phyloP scores from a whole-genome alignment of 1,140 invertebrate genomes.

The Heliconius congener region DNA sequence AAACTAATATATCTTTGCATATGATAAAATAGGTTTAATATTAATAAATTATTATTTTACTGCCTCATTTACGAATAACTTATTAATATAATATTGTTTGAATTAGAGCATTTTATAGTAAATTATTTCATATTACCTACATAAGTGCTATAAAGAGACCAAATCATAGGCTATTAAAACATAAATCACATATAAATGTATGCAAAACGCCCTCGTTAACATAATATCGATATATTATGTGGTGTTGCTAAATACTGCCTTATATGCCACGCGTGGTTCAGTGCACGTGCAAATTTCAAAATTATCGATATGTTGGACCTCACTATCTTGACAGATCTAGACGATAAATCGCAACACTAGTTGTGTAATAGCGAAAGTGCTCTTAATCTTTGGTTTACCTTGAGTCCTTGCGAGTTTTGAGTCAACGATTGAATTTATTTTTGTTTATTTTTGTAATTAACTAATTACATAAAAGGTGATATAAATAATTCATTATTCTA shows the following conservation, averaged over 20 bases:
- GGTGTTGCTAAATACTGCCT: constrained; percentile 9
- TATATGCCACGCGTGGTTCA: constrained; percentile 26
- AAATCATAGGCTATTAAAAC: background rate
- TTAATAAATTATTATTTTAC: background rate
- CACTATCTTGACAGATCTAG: background rate
- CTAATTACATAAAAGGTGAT: too few species aligned
- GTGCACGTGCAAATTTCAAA: constrained; percentile 33
- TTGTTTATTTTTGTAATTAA: too few species aligned
- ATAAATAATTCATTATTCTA: too few species aligned
- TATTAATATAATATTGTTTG: background rate
- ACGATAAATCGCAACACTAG: constrained; percentile 10
- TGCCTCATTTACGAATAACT: background rate
- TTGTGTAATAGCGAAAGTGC: constrained; percentile 21
- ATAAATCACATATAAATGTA: constrained; percentile 4
- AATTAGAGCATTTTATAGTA: background rate
- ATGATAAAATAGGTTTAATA: background rate
- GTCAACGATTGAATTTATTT: background rate
- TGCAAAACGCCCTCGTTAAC: background rate
- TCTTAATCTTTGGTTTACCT: constrained; percentile 7
- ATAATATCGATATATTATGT: constrained; percentile 14
- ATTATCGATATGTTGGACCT: constrained; percentile 13
- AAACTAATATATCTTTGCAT: background rate
- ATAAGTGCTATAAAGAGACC: background rate
- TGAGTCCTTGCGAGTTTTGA: background rate
- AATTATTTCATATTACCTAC: background rate